Evolutionary conservation across 1,140 invertebrate species (phyloP), one percentile per base, ranked within the genome.

Genomic region (Drosophila repleta): DNA sequence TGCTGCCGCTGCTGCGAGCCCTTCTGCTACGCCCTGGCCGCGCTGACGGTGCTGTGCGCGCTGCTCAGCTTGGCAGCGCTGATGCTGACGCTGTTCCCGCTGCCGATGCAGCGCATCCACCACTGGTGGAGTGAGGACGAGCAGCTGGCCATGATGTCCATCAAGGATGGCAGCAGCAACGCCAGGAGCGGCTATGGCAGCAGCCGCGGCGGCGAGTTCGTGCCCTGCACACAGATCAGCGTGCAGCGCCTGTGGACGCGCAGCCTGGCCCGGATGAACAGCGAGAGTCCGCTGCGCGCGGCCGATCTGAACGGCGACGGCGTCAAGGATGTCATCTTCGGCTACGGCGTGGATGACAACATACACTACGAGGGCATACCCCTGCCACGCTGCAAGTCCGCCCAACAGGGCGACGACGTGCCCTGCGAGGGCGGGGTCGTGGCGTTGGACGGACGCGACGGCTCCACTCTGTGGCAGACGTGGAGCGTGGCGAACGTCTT

Each of bases 351-450:
- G 92, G 90, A 91, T 53, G 90, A 91, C 35, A 91, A 87, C 43
- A 91, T 91, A 35, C 90, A 89, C 46, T 90, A 89, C 17, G 90
- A 91, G 56, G 84, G 90, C 18, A 82, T 87, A 10, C 70, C 83
- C 0, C 32, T 92, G 53, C 90, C 90, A 0, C 83, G 90, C n/a
- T 92, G 91, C 57, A 84, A 80, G 62, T 83, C 79, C 3, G 62
- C 85, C 3, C 85, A 87, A 43, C 79, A 84, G 32, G 79, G 65
- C 3, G 91, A 91, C 45, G 90, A 92, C 55, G 84, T 81, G 81
- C 92, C 95, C 1, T 97, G 96, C 91, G 93, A 95, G 63, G 96
- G 96, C 6, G 96, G 96, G 15, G 92, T 97, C 17, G 89, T 97
- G 58, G 96, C 96, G 4, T 76, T 97, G 8, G 94, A 97, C 91